Base-by-base conservation (phyloP, 2,113 vertebrate species). In the Myiagra hebetior region DNA sequence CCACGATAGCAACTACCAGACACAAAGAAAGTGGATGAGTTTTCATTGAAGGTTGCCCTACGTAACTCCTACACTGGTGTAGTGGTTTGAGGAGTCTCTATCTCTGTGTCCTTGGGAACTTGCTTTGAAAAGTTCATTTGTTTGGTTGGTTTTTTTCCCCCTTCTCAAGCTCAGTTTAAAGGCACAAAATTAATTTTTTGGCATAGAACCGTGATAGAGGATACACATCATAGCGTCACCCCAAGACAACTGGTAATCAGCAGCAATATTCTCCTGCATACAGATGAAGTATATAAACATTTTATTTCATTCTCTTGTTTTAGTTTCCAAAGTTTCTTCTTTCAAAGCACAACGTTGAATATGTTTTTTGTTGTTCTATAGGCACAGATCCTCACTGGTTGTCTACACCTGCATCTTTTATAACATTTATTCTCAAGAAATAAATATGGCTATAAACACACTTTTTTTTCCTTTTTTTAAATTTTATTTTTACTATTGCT, bases 401-500 rank as follows among this genome's bases (percentile, higher is more conserved):
- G 10, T 35, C 42, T 73, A 26, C n/a, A 26, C 20, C 20, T 72
- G 17, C 33, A 49, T 8, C 3, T 89, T 23, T 62, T 60, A 52
- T 23, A 77, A 33, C 23, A 19, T 30, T 44, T 28, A 5, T 67
- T 76, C 77, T 70, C 22, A 55, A n/a, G 10, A 79, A 74, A 55
- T 65, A 42, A 24, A 35, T 35, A 26, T 28, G 13, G 9, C 52
- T 37, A 37, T 13, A 60, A 91, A 31, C 6, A 35, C 10, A n/a
- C 0, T 6, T n/a, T 30, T 46, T 31, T 7, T 7, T 44, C 1
- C 1, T n/a, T 35, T 28, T 44, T 12, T 27, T 3, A 4, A 6
- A 23, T 50, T 52, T 35, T 53, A 9, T 28, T 59, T 87, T 76
- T 28, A 13, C 24, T 35, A 21, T 17, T 42, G 19, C 28, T 62